Evolutionary conservation across 1,140 invertebrate species (phyloP).

Genomic region (Euura lappo): DNA sequence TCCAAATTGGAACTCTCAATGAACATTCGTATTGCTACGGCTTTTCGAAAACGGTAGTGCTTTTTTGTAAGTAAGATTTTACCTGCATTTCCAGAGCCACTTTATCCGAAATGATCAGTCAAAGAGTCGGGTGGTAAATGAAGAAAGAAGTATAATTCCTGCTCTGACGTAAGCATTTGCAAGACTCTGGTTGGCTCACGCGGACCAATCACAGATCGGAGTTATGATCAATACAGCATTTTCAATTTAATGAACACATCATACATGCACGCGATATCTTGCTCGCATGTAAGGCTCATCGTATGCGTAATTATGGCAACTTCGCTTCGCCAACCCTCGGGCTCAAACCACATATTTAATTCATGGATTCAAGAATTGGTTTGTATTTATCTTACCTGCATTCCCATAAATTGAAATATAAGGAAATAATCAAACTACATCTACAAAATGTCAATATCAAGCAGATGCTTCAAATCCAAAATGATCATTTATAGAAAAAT

Average conservation of each 20-base stretch:
- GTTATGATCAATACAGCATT: not conserved
- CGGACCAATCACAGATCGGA: not conserved
- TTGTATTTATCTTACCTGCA: too few relatives aligned
- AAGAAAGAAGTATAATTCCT: not conserved
- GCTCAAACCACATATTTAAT: not conserved
- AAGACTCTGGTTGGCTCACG: not conserved
- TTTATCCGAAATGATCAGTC: not conserved
- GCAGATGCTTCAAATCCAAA: conserved; percentile 73
- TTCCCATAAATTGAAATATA: conserved; percentile 67
- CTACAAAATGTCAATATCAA: conserved; percentile 79
- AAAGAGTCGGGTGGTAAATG: not conserved
- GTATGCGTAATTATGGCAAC: not conserved
- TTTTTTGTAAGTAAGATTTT: not conserved
- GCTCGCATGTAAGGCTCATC: not conserved
- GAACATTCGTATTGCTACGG: too few relatives aligned
- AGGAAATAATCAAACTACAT: conserved; percentile 75
- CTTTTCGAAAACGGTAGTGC: too few relatives aligned
- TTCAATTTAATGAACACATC: not conserved
- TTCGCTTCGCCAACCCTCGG: not conserved
- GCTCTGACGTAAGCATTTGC: not conserved
- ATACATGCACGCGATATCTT: not conserved
- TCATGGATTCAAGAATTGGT: not conserved
- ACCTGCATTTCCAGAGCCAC: not conserved
- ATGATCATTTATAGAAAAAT: conserved; percentile 68
- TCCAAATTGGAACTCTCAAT: too few relatives aligned